phyloP scores from a whole-genome alignment of 2,888 invertebrate species.

The Xylota sylvarum region DNA sequence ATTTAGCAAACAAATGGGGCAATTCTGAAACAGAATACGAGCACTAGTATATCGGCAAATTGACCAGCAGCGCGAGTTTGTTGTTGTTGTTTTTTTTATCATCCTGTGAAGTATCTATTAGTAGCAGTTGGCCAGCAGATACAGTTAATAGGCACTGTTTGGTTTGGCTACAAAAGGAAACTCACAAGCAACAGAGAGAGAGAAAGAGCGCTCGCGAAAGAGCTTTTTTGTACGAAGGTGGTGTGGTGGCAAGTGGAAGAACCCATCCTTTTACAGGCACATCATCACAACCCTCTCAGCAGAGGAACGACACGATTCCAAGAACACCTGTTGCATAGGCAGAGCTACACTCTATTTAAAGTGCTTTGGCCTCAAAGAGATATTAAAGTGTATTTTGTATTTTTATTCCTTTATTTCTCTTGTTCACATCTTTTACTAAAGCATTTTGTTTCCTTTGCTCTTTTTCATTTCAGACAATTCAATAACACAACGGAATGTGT shows the following conservation, averaged over 20 bases:
- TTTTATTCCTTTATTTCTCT: constrained; percentile 33
- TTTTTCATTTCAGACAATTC: constrained; percentile 78
- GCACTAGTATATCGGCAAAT: constrained; percentile 10
- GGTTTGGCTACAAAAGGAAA: constrained; percentile 42
- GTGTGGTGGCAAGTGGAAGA: not conserved
- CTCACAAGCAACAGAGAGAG: not conserved
- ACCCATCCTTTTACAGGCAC: not conserved
- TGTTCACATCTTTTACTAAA: constrained; percentile 36
- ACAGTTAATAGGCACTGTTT: constrained; percentile 65
- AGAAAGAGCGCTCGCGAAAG: not conserved
- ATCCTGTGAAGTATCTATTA: constrained; percentile 51
- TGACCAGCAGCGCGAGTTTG: constrained; percentile 20
- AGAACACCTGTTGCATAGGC: constrained; percentile 58
- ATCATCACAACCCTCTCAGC: not conserved
- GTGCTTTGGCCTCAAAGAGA: constrained; percentile 75
- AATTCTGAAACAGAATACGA: constrained; percentile 8
- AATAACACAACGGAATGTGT: constrained; percentile 82
- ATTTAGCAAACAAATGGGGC: constrained; percentile 51
- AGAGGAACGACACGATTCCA: constrained; percentile 12
- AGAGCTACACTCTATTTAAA: constrained; percentile 56
- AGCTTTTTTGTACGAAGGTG: constrained; percentile 27
- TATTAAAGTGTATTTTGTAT: constrained; percentile 64
- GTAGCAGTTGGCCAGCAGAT: constrained; percentile 37
- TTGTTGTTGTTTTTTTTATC: not conserved
- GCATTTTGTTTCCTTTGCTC: constrained; percentile 48